Evolutionary conservation across 2,797 vertebrate species (phyloP), one percentile per base, ranked within the genome.

Genomic region (Neosilurus mollespiculum): DNA sequence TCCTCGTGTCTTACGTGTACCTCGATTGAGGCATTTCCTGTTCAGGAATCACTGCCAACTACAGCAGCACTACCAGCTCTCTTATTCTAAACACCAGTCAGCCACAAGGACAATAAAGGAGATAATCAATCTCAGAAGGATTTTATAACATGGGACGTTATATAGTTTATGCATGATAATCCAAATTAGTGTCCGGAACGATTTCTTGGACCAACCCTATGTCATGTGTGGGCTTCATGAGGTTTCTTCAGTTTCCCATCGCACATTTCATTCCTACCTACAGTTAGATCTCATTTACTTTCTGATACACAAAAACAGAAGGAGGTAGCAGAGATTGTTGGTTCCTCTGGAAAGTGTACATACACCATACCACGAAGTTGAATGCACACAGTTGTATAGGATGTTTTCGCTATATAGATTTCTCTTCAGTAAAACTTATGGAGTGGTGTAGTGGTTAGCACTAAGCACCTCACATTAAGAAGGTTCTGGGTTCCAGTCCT

Each of bases 11-110:
- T 78, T 65, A 53, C 49, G 14, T 67, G 22, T 49, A 76, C 81
- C 53, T 83, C 34, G 34, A 62, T 67, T 67, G 51, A 82, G 71
- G 71, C 61, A 76, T 82, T 82, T 82, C 81, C 81, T 83, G 73
- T 67, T 69, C 53, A 2, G 81, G 64, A 83, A 58, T 77, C 62
- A 8, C 62, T 49, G 72, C 72, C 73, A 66, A 59, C 61, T 79
- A 53, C 37, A 56, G 62, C 53, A 83, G 72, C 71, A 82, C 20
- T 11, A 20, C 61, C 51, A 43, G 72, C 51, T 58, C 14, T 67
- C 20, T 59, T 14, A 12, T 76, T 77, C 34, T 61, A 61, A 77
- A 62, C 56, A 61, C 56, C 20, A 78, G 22, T 18, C 24, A 14
- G 24, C 15, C 76, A 78, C 43, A 24, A 9, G 58, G n/a, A 43